Conservation (phyloP, 2,888 invertebrate genomes). For the Neoscelio sp. region DNA sequence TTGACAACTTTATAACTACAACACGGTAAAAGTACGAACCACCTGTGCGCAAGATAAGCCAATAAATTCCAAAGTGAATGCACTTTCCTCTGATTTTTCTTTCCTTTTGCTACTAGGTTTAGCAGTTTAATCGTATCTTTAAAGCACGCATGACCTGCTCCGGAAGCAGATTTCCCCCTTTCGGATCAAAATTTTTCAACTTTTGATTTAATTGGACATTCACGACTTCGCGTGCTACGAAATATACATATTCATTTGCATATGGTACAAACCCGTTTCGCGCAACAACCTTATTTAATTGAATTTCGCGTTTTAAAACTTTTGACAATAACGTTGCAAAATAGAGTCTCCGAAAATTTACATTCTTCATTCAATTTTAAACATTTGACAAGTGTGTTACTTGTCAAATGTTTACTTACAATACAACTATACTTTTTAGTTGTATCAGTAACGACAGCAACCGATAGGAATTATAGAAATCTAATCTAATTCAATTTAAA, state of each 20-base stretch:
- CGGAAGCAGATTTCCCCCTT: conserved; percentile 48
- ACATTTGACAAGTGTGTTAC: no score
- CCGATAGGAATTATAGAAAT: no score
- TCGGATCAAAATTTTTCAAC: conserved; percentile 36
- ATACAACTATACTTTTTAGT: no score
- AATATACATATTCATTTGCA: conserved; percentile 32
- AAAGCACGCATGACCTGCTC: conserved; percentile 38
- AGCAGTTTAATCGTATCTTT: conserved; percentile 30
- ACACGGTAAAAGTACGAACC: conserved; percentile 28
- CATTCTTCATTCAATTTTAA: no score
- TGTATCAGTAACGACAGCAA: no score
- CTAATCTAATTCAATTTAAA: no score
- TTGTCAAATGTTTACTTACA: no score
- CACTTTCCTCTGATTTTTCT: conserved; percentile 46
- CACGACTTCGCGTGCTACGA: conserved; percentile 27
- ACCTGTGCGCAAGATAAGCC: conserved; percentile 35
- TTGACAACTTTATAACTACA: no score
- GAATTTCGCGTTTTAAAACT: neutral
- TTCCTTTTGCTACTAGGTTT: conserved; percentile 14
- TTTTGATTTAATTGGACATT: conserved; percentile 52
- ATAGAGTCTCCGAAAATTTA: no score
- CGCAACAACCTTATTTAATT: no score
- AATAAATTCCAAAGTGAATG: conserved; percentile 45
- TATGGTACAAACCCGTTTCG: conserved; percentile 26
- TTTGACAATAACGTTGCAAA: no score